Evolutionary conservation across 2,888 invertebrate species (phyloP), one percentile per base, ranked within the genome.

Genomic region (Reticulitermes lucifugus): DNA sequence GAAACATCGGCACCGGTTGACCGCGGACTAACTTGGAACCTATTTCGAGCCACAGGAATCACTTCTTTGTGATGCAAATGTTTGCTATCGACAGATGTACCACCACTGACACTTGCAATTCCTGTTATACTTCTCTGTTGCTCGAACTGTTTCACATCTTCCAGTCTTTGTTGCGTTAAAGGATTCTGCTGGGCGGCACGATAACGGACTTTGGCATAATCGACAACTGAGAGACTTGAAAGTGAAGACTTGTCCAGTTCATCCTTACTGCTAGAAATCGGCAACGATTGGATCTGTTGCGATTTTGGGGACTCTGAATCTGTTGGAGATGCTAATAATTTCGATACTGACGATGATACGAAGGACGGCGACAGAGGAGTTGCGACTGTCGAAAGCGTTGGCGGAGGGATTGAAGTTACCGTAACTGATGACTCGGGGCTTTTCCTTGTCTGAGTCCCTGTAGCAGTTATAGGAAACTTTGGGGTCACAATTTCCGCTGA

Each of bases 141-240:
- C 65, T 93, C 93, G 87, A 93, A 88, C 85, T 88, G 86, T 79
- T 87, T 85, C 85, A 87, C 88, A 80, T 88, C 87, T 86, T 92
- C 91, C 60, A 91, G 88, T 84, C 91, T 89, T 88, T 91, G 91
- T 86, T 91, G 90, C 7, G 90, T 90, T 86, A 90, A 87, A 21
- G 91, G 90, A 88, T 90, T 90, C 86, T 91, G 90, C 86, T 92
- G 91, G 35, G 93, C 92, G 84, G 94, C 94, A 87, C 93, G 93
- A 88, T 94, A 94, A 77, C 94, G 91, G 83, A 93, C 93, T 89
- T 94, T 95, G 55, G 94, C 94, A 89, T 94, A 94, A 88, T 94
- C 94, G 14, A 94, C 93, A 7, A 93, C 90, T 1, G 94, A 94
- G 89, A 94, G 89, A 22, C 88, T 88, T 6, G 90, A 89, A 18